Percentiles rank a stretch among this genome's conserved stretches.
phyloP scores from a whole-genome alignment of 2,113 vertebrate species.

The Nymphicus hollandicus region DNA sequence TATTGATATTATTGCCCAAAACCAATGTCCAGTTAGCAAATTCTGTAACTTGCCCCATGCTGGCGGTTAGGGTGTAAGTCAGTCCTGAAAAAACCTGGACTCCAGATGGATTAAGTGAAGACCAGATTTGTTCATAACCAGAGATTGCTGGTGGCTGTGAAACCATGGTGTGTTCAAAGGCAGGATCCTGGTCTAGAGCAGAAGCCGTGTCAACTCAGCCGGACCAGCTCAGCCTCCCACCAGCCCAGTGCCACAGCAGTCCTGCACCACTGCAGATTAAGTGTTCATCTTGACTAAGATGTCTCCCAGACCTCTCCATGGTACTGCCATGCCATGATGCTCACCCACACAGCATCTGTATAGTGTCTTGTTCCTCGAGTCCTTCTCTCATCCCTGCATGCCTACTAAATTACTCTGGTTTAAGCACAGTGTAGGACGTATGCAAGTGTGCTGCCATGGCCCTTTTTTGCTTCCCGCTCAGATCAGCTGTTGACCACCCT shows the following conservation, averaged over 20 bases:
- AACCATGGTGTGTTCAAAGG: background rate
- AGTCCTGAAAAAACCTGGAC: background rate
- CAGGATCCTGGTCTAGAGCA: background rate
- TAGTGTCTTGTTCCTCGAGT: accelerated
- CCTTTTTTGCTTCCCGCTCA: accelerated
- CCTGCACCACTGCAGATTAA: background rate
- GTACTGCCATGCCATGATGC: accelerated
- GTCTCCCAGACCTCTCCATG: background rate
- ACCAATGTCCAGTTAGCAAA: background rate
- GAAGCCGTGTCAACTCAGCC: background rate
- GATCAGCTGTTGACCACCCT: background rate
- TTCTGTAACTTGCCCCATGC: background rate
- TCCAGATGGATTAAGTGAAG: background rate
- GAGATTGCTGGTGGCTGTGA: background rate
- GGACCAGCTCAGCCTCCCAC: background rate
- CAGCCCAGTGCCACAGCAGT: background rate
- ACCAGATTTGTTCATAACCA: background rate
- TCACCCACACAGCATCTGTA: background rate
- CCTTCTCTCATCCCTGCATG: background rate
- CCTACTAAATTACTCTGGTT: background rate
- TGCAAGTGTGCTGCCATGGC: background rate
- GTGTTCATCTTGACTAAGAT: accelerated
- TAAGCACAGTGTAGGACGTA: background rate
- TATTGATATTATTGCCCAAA: background rate
- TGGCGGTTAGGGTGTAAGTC: background rate